Evolutionary conservation across 2,797 vertebrate species (phyloP).

Genomic region (Silurus lanzhouensis): DNA sequence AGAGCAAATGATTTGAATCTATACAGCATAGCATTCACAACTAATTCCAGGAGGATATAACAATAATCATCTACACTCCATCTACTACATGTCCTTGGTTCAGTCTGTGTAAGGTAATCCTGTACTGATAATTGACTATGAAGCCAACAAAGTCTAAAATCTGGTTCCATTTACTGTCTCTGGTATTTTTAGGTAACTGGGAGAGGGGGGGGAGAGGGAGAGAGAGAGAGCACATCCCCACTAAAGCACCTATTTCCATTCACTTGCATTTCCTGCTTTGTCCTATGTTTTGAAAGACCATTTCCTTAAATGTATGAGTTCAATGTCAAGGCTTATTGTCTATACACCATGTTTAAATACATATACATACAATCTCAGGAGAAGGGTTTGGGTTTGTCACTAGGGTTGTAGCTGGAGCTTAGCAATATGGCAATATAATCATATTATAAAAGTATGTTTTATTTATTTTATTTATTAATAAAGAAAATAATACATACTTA

Average conservation of each 20-base stretch:
- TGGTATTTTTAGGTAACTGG: slow-evolving; percentile 24
- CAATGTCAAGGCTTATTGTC: not conserved
- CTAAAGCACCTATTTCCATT: slow-evolving; percentile 12
- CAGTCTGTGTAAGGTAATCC: not conserved
- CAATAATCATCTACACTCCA: not conserved
- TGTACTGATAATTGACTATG: not conserved
- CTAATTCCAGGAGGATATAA: not conserved
- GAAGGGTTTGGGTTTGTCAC: not conserved
- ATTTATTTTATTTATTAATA: too few relatives aligned
- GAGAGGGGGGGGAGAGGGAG: not conserved
- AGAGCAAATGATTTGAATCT: not conserved
- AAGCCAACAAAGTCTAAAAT: not conserved
- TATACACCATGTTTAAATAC: not conserved
- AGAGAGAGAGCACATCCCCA: not conserved
- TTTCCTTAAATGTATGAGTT: not conserved
- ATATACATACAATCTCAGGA: not conserved
- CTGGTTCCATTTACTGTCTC: slow-evolving; percentile 1
- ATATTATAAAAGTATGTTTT: too few relatives aligned
- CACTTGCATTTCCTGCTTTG: slow-evolving; percentile 7
- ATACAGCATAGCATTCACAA: not conserved
- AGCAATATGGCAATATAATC: not conserved
- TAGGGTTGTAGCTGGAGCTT: not conserved
- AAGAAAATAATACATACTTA: too few relatives aligned
- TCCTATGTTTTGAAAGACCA: not conserved
- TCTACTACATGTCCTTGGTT: not conserved